Percentiles rank a stretch among this genome's conserved stretches.
Evolutionary conservation across 2,797 vertebrate genomes (phyloP).

Genomic region (Chaetodon trifasciatus): DNA sequence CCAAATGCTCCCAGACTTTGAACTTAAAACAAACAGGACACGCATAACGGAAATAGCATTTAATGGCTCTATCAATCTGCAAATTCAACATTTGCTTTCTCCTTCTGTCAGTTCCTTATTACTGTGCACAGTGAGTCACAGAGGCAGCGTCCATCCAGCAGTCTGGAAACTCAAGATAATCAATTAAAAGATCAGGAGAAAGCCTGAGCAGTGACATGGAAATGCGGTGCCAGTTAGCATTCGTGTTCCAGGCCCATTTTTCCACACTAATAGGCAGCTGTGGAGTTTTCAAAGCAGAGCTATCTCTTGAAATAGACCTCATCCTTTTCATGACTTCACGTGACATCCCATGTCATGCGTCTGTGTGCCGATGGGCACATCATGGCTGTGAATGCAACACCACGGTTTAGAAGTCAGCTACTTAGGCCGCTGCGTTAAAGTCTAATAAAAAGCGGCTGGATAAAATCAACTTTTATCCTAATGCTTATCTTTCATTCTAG

Average conservation of each 20-base stretch:
- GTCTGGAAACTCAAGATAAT: conserved; percentile 53
- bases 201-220: conserved; percentile 71
- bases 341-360: conserved; percentile 62
- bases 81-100: conserved; percentile 12
- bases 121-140: neutral
- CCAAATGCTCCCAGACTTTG: conserved; percentile 1
- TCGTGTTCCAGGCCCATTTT: conserved; percentile 15
- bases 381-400: conserved; percentile 23
- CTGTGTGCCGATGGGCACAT: conserved; percentile 35
- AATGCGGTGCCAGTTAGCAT: conserved; percentile 59
- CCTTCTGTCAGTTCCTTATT: conserved; percentile 10
- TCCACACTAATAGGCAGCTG: conserved; percentile 68
- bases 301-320: conserved; percentile 63
- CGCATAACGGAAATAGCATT: neutral
- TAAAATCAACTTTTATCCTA: neutral
- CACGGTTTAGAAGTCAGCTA: neutral
- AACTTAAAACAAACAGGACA: conserved; percentile 8
- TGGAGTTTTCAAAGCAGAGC: conserved; percentile 46
- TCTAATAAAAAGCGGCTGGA: too few relatives aligned
- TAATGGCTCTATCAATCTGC: neutral
- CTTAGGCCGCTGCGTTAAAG: neutral
- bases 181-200: conserved; percentile 53
- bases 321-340: conserved; percentile 68
- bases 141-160: conserved; percentile 41
- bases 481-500: neutral